A percentile compares a stretch with the other conserved stretches of the same genome.
Conservation (phyloP, 2,113 vertebrate species). For the Circaetus cinerascens region DNA sequence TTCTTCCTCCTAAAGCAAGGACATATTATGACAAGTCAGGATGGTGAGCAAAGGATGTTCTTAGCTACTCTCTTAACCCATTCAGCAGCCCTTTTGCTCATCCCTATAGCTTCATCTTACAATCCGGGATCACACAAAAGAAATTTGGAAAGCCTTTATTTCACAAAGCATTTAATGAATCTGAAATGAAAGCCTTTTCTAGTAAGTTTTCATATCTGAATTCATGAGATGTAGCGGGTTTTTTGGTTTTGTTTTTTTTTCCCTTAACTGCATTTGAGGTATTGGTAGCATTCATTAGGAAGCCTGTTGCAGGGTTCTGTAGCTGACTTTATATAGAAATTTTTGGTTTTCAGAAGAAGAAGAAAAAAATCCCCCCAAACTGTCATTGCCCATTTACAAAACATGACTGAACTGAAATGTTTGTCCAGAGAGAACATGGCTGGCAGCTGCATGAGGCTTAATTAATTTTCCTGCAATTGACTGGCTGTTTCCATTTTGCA, state of each 20-base stretch:
- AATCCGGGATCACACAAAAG: background rate
- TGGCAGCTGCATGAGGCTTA: background rate
- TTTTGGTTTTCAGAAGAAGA: background rate
- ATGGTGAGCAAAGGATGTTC: background rate
- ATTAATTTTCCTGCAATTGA: background rate
- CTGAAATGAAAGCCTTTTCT: background rate
- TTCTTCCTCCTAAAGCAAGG: background rate
- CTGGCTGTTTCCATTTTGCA: background rate
- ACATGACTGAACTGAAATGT: background rate
- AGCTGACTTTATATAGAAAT: background rate
- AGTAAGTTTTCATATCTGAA: background rate
- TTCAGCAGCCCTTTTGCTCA: background rate
- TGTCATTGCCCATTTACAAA: background rate
- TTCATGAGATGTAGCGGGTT: background rate
- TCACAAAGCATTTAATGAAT: background rate
- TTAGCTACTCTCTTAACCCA: background rate
- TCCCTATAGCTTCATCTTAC: background rate
- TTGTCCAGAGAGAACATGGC: background rate
- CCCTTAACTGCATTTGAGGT: background rate
- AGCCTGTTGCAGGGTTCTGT: background rate
- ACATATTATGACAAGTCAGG: background rate
- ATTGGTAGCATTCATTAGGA: background rate
- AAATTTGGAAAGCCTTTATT: background rate
- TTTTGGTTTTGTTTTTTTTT: background rate
- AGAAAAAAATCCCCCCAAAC: background rate